These are phyloP conservation scores for Hypotaenidia philippensis DNA, from an alignment of 2,797 vertebrate genomes.

Conservation along the genomic window DNA sequence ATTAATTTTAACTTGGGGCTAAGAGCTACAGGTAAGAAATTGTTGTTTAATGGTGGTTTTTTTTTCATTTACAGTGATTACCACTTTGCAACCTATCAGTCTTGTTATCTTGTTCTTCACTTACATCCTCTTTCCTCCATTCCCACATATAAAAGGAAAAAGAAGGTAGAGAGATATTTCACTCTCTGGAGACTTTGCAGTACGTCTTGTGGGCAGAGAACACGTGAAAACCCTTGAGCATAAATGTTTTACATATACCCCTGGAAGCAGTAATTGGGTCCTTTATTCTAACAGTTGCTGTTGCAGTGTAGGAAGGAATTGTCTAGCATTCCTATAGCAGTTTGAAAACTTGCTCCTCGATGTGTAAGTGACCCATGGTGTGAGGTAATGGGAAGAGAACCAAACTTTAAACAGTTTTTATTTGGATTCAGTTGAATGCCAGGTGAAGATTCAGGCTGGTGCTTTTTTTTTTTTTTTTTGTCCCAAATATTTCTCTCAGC, in stretches of 20 bases:
- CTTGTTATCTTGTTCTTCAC: neutral
- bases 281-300: neutral
- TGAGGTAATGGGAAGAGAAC: constrained; percentile 36
- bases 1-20: neutral
- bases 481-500: constrained; percentile 36
- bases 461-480: neutral
- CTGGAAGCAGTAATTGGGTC: constrained; percentile 1
- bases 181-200: neutral
- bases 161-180: neutral
- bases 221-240: neutral
- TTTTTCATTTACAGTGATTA: neutral
- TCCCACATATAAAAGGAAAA: neutral
- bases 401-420: constrained; percentile 59
- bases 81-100: neutral
- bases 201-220: neutral
- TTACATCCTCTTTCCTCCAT: neutral
- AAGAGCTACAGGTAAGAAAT: neutral
- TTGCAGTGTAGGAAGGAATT: neutral
- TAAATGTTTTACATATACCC: neutral
- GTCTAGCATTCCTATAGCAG: neutral
- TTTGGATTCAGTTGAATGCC: constrained; percentile 53
- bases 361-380: constrained; percentile 15
- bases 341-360: constrained; percentile 10
- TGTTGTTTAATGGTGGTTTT: neutral
- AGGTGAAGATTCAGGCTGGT: neutral